These are phyloP conservation scores for Marmota monax DNA, from an alignment of 2,113 vertebrate species.

Conservation along the genomic window DNA sequence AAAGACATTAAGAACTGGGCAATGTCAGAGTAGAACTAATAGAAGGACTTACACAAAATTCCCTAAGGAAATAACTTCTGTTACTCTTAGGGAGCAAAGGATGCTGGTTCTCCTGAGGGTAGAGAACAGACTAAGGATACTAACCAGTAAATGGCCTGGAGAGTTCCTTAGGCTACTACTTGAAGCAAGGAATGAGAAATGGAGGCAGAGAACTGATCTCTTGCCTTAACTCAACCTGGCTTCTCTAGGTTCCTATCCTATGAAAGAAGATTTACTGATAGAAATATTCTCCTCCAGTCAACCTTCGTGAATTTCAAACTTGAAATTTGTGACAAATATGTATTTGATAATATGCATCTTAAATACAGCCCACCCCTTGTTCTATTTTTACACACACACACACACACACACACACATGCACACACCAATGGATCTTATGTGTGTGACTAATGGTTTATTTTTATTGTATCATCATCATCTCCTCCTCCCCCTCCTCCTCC, in stretches of 20 bases:
- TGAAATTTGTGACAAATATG: conserved; percentile 4
- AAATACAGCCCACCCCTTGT: neutral
- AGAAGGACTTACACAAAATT: conserved; percentile 58
- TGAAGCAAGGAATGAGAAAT: conserved; percentile 19
- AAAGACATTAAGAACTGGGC: conserved; percentile 35
- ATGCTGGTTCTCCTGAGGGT: neutral
- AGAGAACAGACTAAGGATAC: neutral
- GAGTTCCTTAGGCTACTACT: neutral
- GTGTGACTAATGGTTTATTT: conserved; percentile 13
- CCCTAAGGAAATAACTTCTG: neutral
- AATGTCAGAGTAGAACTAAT: neutral
- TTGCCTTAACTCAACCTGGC: neutral
- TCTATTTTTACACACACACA: conserved; percentile 50
- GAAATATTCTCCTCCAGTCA: neutral
- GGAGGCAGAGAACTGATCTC: neutral
- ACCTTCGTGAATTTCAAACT: conserved; percentile 28
- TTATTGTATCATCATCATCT: neutral
- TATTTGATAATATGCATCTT: conserved; percentile 22
- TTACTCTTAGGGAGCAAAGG: neutral
- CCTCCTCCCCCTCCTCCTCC: too few relatives aligned
- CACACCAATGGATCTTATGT: neutral
- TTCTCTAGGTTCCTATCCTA: neutral
- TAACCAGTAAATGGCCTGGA: neutral
- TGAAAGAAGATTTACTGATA: conserved; percentile 27
- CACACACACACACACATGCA: neutral